phyloP scores from a whole-genome alignment of 2,888 invertebrate genomes.

The Magallana nippona region DNA sequence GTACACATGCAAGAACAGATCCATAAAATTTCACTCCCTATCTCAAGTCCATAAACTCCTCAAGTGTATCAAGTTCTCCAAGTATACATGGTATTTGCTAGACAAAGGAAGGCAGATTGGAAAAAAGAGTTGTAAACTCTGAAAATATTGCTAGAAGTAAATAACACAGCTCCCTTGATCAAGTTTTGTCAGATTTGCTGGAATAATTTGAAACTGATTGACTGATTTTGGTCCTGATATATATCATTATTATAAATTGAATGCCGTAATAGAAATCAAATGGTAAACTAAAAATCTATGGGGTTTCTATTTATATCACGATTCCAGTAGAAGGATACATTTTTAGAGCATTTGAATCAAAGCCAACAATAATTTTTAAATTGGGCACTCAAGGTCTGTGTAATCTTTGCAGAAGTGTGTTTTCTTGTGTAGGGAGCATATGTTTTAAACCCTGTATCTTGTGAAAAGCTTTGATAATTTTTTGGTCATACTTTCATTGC shows the following conservation, averaged over 20 bases:
- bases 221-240: no score
- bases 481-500: not conserved
- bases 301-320: conserved; percentile 2
- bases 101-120: not conserved
- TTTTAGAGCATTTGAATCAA: conserved; percentile 26
- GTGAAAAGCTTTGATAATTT: not conserved
- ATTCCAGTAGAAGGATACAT: not conserved
- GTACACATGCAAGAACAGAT: conserved; percentile 48
- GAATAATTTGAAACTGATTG: no score
- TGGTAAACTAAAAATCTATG: not conserved
- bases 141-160: not conserved
- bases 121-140: not conserved
- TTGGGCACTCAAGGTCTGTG: conserved; percentile 17
- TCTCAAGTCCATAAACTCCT: not conserved
- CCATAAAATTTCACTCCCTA: not conserved
- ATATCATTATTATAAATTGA: no score
- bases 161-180: not conserved
- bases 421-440: conserved; percentile 18
- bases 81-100: not conserved
- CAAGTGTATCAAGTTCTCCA: not conserved
- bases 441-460: not conserved
- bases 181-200: no score
- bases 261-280: not conserved
- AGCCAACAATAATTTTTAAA: conserved; percentile 31
- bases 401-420: conserved; percentile 20